Base-by-base conservation (phyloP, 2,797 vertebrate species). In the Anguilla pacifica region DNA sequence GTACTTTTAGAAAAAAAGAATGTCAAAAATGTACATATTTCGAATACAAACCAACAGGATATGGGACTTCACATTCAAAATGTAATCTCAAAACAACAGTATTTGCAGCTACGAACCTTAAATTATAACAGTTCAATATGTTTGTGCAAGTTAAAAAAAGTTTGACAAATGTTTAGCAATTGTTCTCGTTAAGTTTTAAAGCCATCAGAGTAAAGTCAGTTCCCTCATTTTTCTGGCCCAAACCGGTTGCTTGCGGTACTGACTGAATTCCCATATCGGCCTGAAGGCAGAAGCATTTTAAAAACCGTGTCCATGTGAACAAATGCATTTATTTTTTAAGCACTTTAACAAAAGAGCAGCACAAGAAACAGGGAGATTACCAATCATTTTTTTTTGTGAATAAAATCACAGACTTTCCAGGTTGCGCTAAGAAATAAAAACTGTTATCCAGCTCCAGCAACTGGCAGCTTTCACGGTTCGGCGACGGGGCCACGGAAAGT, bases 381-480 rank as follows among this genome's bases (percentile, higher is more conserved):
- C 6, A n/a, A 9, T 67, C 5, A n/a, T 5, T 25, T 67, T 15
- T 70, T 31, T 64, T 5, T 6, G 6, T 64, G 61, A 64, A 25
- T 25, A 64, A 19, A 74, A 74, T 13, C n/a, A 31, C n/a, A 35
- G 70, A 31, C 7, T 70, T 70, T 61, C 4, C n/a, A 74, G 70
- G 13, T 28, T 35, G 70, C 70, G 35, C 17, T 5, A 74, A 74
- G 70, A 35, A 70, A 6, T 43, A 11, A 31, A 13, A 70, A 74
- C 70, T 31, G 9, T 11, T 57, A 15, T 57, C 55, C 55, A 19
- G 74, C 39, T 43, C 43, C 57, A 35, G 59, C 3, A 67, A n/a
- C 87, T 84, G 61, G 17, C 79, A 51, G 19, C 70, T 31, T 87
- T 89, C 88, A 57, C 25, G n/a, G 84, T 72, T 9, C 7, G 43